These are phyloP conservation scores for Gallinago undulata DNA, from an alignment of 2,113 vertebrate genomes.

Conservation along the genomic window DNA sequence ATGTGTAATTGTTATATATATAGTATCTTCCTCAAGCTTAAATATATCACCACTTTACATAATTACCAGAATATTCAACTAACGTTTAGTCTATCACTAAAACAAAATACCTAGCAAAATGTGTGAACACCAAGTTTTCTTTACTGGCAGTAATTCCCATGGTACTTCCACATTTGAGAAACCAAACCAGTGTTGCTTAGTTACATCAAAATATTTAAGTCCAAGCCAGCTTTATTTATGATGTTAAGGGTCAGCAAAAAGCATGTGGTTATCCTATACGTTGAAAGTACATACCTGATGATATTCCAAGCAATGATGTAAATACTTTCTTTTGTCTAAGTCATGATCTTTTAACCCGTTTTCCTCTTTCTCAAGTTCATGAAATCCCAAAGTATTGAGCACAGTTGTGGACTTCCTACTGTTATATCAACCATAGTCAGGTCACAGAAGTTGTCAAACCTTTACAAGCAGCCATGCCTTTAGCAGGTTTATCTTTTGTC, in stretches of 20 bases:
- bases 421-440: neutral
- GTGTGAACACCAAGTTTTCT: neutral
- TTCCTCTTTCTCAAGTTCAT: neutral
- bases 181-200: neutral
- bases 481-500: neutral
- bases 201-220: neutral
- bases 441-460: neutral
- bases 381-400: neutral
- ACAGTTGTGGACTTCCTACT: neutral
- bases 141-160: neutral
- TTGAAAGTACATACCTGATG: neutral
- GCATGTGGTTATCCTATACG: fast-evolving
- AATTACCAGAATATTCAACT: conserved; percentile 21
- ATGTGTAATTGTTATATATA: neutral
- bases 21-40: neutral
- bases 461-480: neutral
- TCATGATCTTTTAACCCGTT: neutral
- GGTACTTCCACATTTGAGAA: neutral
- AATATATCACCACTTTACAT: conserved; percentile 4
- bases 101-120: neutral
- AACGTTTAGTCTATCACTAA: neutral
- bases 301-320: neutral
- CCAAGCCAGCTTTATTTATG: neutral
- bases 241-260: neutral
- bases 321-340: neutral